Percentiles rank a stretch among this genome's conserved stretches.
Conservation (phyloP, 2,113 vertebrate species). For the Grallaria varia region DNA sequence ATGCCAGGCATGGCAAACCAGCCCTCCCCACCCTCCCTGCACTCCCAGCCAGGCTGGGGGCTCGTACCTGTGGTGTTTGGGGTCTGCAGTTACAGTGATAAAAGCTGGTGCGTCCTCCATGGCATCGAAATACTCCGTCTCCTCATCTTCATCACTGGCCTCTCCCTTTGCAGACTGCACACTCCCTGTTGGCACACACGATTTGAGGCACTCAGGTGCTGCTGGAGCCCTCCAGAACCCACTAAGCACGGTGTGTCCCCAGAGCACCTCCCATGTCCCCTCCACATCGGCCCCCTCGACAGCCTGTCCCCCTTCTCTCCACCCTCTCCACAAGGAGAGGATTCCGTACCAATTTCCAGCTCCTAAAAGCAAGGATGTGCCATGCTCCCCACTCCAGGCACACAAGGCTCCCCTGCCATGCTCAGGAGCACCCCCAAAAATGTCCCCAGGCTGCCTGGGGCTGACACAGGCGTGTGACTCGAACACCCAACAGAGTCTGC, state of each 20-base stretch:
- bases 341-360: rapidly evolving
- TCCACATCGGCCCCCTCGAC: rapidly evolving
- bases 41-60: background rate
- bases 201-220: background rate
- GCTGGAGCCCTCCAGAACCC: background rate
- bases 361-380: background rate
- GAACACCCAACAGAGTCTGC: rapidly evolving
- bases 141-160: constrained; percentile 98
- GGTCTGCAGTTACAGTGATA: constrained; percentile 93
- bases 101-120: constrained; percentile 97
- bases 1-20: rapidly evolving
- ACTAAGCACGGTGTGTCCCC: rapidly evolving
- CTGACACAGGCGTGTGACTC: rapidly evolving
- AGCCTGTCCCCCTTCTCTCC: background rate
- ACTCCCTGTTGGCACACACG: constrained; percentile 66
- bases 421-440: background rate
- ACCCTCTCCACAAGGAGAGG: background rate
- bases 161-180: constrained; percentile 85
- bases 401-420: rapidly evolving
- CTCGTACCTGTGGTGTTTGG: constrained; percentile 85
- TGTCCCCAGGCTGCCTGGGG: background rate
- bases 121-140: constrained; percentile 99
- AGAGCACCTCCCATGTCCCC: rapidly evolving
- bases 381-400: background rate
- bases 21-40: background rate